These are phyloP conservation scores for Argopecten irradians DNA, from an alignment of 1,140 invertebrate genomes.

Conservation along the genomic window DNA sequence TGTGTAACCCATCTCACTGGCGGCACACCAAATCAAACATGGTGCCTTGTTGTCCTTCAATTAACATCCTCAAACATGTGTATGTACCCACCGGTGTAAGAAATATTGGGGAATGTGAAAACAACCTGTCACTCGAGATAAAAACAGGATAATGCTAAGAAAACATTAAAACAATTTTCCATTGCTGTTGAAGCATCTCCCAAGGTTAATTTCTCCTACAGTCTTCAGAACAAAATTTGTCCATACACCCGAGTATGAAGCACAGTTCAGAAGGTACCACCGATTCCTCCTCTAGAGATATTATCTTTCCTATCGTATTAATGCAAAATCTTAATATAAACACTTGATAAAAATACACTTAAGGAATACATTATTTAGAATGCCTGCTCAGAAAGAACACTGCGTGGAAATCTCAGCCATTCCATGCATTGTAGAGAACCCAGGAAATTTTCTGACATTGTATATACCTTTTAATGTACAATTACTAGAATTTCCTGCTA, in stretches of 20 bases:
- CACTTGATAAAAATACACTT: too few species aligned
- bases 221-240: not conserved
- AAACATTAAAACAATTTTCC: not conserved
- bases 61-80: slow-evolving; percentile 16
- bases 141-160: not conserved
- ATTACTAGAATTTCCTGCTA: too few species aligned
- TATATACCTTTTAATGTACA: too few species aligned
- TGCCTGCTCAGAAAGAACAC: too few species aligned
- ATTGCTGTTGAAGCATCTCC: not conserved
- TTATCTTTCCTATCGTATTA: too few species aligned
- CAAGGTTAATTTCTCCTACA: not conserved
- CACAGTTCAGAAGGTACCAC: not conserved
- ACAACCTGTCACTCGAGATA: not conserved
- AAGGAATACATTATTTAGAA: too few species aligned
- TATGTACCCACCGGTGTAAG: not conserved
- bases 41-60: not conserved
- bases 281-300: not conserved
- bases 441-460: too few species aligned
- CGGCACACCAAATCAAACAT: not conserved
- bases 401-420: too few species aligned
- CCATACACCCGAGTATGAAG: not conserved
- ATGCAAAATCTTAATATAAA: too few species aligned
- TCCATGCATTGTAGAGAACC: too few species aligned
- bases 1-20: slow-evolving; percentile 3
- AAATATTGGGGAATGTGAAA: slow-evolving; percentile 18